A percentile compares a stretch with the other conserved stretches of the same genome.
Evolutionary conservation across 2,797 vertebrate species (phyloP).

Genomic region (Tinamus major): DNA sequence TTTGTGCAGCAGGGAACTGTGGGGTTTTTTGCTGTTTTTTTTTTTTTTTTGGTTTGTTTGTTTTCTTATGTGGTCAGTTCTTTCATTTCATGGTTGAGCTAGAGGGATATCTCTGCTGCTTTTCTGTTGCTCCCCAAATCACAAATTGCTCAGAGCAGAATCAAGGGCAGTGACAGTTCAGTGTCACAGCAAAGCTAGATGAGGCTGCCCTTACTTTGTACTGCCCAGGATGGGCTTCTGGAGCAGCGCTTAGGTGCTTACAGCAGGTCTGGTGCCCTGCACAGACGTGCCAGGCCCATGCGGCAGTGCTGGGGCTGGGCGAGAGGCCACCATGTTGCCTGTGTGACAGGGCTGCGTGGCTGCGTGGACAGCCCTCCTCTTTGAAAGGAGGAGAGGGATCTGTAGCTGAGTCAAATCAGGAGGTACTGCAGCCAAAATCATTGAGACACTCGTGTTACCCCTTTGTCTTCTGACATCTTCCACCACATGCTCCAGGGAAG

Average conservation of each 20-base stretch:
- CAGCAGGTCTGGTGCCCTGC: background rate
- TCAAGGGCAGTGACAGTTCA: background rate
- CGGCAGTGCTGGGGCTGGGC: background rate
- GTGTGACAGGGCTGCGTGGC: background rate
- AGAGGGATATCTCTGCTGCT: background rate
- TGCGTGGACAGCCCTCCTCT: rapidly evolving
- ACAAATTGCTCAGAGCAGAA: background rate
- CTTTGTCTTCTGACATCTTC: rapidly evolving
- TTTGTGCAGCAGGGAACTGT: background rate
- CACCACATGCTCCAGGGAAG: background rate
- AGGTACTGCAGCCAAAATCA: no score
- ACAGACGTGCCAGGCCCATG: background rate
- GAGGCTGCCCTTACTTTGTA: background rate
- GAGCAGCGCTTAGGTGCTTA: background rate
- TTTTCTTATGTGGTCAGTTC: background rate
- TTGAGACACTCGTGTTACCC: rapidly evolving
- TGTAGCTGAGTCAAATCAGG: no score
- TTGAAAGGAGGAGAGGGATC: background rate
- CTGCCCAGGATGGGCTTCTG: background rate
- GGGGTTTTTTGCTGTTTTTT: background rate
- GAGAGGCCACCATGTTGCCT: background rate
- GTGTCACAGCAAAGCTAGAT: background rate
- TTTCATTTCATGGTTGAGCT: background rate
- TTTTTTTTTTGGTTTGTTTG: no score
- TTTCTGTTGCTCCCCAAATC: background rate